Evolutionary conservation across 2,113 vertebrate species (phyloP), one percentile per base, ranked within the genome.

Genomic region (Mystacornis crossleyi): DNA sequence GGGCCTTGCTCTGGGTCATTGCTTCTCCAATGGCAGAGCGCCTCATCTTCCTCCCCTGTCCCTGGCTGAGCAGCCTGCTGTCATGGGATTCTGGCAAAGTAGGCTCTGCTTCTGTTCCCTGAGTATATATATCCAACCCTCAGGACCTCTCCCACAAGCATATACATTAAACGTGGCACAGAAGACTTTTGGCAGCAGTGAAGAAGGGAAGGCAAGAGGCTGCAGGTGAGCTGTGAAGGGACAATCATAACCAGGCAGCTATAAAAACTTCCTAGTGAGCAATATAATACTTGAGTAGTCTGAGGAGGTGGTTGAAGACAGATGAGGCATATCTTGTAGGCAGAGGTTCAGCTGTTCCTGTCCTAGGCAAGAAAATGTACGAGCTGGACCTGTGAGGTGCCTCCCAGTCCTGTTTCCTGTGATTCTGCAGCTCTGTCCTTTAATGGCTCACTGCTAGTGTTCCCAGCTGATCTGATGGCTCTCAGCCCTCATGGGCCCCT

Each of bases 81-180:
- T 23, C 20, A 18, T 3, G 38, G 36, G 6, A 2, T 54, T 57
- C 33, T 85, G 33, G 28, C 1, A 6, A 19, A 0, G 1, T 11
- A 29, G 18, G 26, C 14, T 55, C 33, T 69, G 18, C 19, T 67
- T 55, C 69, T 58, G 3, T 28, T 73, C 61, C 9, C n/a, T 24
- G 16, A 26, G 25, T 34, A 2, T 24, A 13, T 34, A 29, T n/a
- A 18, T 36, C n/a, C 47, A 60, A 50, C 42, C 25, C 36, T 55
- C 34, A 31, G 43, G 8, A 17, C 6, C 8, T 31, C 36, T 34
- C 33, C 53, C 43, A 60, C 36, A 12, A 28, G 18, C 12, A 23
- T 11, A 13, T 4, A 9, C 1, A 3, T 47, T 62, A 58, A 51
- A 23, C 9, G 15, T 47, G 74, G 8, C 53, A 57, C n/a, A 23